Conservation (phyloP, 1,140 invertebrate species). For the Marisa cornuarietis region DNA sequence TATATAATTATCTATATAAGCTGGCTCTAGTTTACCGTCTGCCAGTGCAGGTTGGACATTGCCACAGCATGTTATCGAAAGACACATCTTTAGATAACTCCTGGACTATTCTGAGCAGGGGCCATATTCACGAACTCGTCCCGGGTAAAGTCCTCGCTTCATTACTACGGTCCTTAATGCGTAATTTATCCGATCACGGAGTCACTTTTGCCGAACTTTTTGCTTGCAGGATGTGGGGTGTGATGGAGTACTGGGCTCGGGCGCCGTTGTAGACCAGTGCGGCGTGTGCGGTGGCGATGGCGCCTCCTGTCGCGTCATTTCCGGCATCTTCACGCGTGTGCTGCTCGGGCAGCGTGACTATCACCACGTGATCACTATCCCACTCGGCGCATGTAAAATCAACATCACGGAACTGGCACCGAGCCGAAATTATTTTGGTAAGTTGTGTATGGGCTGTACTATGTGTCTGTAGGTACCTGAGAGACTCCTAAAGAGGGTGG, state of each 20-base stretch:
- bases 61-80: no score
- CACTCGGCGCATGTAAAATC: slow-evolving; percentile 85
- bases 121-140: no score
- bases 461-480: neutral
- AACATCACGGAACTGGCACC: slow-evolving; percentile 87
- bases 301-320: slow-evolving; percentile 84
- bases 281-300: slow-evolving; percentile 92
- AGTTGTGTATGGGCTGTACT: slow-evolving; percentile 40
- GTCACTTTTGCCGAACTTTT: neutral
- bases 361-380: slow-evolving; percentile 85
- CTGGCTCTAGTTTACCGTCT: no score
- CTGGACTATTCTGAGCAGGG: no score
- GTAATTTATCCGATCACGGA: no score
- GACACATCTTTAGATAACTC: no score
- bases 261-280: slow-evolving; percentile 81
- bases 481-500: neutral
- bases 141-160: no score
- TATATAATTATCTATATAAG: no score
- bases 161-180: no score
- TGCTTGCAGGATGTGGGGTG: slow-evolving; percentile 85
- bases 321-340: slow-evolving; percentile 83
- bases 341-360: slow-evolving; percentile 83
- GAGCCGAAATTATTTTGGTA: slow-evolving; percentile 89
- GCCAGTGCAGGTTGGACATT: no score
- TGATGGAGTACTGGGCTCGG: slow-evolving; percentile 92